Percentiles rank a stretch among this genome's conserved stretches.
These are phyloP conservation scores for Drosophila heteroneura DNA, from an alignment of 2,888 invertebrate species.

Conservation along the genomic window DNA sequence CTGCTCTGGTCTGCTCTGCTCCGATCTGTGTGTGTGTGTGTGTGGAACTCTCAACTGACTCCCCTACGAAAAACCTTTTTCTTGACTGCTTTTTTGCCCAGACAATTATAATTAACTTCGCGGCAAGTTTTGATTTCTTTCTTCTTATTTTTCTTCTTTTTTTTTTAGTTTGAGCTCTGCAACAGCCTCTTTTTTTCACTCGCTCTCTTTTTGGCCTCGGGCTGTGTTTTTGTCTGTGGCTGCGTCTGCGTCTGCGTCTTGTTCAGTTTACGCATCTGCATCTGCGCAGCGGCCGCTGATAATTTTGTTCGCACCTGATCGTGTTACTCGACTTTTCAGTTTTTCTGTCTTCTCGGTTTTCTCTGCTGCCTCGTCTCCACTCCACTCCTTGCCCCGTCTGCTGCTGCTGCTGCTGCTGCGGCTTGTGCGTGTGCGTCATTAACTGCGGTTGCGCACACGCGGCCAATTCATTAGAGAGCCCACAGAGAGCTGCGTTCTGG, in stretches of 20 bases:
- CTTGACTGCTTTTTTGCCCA: slow-evolving; percentile 59
- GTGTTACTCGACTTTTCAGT: slow-evolving; percentile 66
- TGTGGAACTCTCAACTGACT: slow-evolving; percentile 33
- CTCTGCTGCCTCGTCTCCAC: neutral
- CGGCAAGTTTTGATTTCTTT: slow-evolving; percentile 77
- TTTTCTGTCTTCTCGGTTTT: slow-evolving; percentile 20
- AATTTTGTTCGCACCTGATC: slow-evolving; percentile 82
- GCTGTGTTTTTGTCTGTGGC: slow-evolving; percentile 19
- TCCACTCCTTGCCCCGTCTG: neutral
- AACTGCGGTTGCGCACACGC: slow-evolving; percentile 75
- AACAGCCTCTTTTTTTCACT: slow-evolving; percentile 26
- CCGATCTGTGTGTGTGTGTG: slow-evolving; percentile 6
- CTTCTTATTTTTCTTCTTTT: slow-evolving; percentile 15
- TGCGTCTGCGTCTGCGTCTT: slow-evolving; percentile 19
- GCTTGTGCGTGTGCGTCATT: slow-evolving; percentile 72
- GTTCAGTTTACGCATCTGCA: slow-evolving; percentile 12
- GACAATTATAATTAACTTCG: slow-evolving; percentile 80
- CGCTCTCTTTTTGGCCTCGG: slow-evolving; percentile 31
- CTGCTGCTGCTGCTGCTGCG: neutral
- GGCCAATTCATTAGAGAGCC: slow-evolving; percentile 64
- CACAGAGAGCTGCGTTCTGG: slow-evolving; percentile 39
- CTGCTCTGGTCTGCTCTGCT: neutral
- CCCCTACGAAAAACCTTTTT: slow-evolving; percentile 29
- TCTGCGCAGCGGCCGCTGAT: slow-evolving; percentile 52
- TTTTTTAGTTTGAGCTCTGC: slow-evolving; percentile 22